phyloP scores from a whole-genome alignment of 2,113 vertebrate genomes.

The Todiramphus saurophagus region DNA sequence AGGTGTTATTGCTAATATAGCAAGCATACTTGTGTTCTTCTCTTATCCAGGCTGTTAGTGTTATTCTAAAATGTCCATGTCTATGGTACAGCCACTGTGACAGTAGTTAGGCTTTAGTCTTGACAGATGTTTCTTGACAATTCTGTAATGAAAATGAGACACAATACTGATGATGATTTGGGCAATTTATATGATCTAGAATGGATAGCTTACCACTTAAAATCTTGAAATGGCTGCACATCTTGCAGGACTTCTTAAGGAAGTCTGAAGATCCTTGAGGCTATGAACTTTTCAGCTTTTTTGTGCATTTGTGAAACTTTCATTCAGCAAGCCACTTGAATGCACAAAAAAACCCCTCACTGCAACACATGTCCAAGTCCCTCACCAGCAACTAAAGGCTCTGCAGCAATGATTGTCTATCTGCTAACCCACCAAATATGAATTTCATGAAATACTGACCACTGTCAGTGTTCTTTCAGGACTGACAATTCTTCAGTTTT shows the following conservation, averaged over 20 bases:
- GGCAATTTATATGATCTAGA: neutral
- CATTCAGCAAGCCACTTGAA: neutral
- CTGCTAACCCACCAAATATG: neutral
- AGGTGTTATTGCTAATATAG: neutral
- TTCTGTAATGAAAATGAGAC: neutral
- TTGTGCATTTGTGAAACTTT: neutral
- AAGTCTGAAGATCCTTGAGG: neutral
- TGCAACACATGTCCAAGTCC: neutral
- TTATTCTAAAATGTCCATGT: neutral
- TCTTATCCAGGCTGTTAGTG: neutral
- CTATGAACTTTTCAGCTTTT: neutral
- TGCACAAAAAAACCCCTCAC: neutral
- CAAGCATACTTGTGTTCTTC: neutral
- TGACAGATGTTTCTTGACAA: neutral
- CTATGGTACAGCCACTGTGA: neutral
- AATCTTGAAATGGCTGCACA: neutral
- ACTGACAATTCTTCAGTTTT: neutral
- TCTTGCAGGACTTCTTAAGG: neutral
- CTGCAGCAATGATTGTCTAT: neutral
- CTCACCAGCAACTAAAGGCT: neutral
- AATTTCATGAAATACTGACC: neutral
- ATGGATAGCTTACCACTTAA: neutral
- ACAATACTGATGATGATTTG: neutral
- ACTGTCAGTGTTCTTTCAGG: neutral
- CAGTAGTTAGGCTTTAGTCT: neutral